Conservation (phyloP, 2,113 vertebrate species). For the Albula glossodonta region DNA sequence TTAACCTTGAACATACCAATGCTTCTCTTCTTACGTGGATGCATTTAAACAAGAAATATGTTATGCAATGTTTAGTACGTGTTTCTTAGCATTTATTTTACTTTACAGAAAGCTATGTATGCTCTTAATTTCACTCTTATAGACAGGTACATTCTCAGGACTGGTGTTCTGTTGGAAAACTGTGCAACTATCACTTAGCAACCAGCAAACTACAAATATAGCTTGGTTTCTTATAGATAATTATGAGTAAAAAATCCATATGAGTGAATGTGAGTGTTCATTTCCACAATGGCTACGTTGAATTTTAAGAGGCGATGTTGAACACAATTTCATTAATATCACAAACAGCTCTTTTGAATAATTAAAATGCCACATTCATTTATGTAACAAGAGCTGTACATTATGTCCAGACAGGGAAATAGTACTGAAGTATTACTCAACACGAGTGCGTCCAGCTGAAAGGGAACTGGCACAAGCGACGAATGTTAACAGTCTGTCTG, state of each 20-base stretch:
- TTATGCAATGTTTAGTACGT: too few relatives aligned
- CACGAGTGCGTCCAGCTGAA: not conserved
- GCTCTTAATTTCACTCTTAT: too few relatives aligned
- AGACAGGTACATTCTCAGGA: too few relatives aligned
- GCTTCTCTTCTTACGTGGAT: too few relatives aligned
- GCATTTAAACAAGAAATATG: too few relatives aligned
- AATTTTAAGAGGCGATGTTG: not conserved
- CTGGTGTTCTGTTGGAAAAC: not conserved
- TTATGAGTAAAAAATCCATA: not conserved
- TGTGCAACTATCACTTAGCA: not conserved
- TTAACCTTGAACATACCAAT: too few relatives aligned
- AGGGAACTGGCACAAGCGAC: not conserved
- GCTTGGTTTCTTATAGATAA: not conserved
- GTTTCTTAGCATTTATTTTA: too few relatives aligned
- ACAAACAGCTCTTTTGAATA: not conserved
- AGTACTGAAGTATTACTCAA: not conserved
- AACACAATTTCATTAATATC: not conserved
- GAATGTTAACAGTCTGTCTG: not conserved
- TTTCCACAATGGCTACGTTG: not conserved
- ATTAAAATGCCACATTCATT: not conserved
- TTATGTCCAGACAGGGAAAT: not conserved
- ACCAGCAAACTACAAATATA: not conserved
- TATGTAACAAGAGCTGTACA: not conserved
- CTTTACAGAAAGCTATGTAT: too few relatives aligned
- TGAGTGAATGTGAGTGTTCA: not conserved